Evolutionary conservation across 2,888 invertebrate species (phyloP), one percentile per base, ranked within the genome.

Genomic region (Nasonia oneida): DNA sequence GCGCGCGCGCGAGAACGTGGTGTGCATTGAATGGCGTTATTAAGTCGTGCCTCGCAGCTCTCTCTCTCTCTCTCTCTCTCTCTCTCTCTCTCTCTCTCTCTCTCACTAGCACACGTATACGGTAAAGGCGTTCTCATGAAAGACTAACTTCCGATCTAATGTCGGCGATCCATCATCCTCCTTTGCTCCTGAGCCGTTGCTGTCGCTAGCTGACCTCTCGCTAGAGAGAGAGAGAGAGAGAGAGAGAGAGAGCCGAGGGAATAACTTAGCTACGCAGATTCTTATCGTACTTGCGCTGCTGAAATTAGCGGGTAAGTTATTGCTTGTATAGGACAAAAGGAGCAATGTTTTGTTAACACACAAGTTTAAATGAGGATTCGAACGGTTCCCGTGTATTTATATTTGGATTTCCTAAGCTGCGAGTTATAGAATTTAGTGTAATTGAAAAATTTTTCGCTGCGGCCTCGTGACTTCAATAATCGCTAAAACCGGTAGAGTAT

Each of bases 71-170:
- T 53, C 53, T 18, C 29, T 29, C 29, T 29, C 29, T 29, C 29
- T 29, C 57, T 57, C 57, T 57, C 57, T 61, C n/a, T 61, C 57
- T 61, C 8, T 61, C 57, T 57, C 57, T 57, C 57, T 57, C 57
- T 61, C n/a, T 61, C 57, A 23, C 8, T 61, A 61, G 57, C 23
- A 61, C 23, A 23, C 57, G 57, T 61, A 39, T 23, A 10, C 61
- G 23, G 73, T 23, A 67, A 80, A 79, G 77, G 73, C 88, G 85
- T 90, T 90, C 91, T 89, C 90, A 89, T 91, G 91, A 90, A 89
- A 91, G 91, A 90, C 89, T 90, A 79, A 89, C 91, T 90, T 91
- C 90, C 90, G 90, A 91, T 91, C 91, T 91, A 91, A 92, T 91
- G 90, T 90, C 89, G 81, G 88, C 90, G 88, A 92, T 92, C 90